Evolutionary conservation across 92 coral and sea anemone species (phyloP), one percentile per base, ranked within the genome.

Genomic region (Bergia puertoricense): DNA sequence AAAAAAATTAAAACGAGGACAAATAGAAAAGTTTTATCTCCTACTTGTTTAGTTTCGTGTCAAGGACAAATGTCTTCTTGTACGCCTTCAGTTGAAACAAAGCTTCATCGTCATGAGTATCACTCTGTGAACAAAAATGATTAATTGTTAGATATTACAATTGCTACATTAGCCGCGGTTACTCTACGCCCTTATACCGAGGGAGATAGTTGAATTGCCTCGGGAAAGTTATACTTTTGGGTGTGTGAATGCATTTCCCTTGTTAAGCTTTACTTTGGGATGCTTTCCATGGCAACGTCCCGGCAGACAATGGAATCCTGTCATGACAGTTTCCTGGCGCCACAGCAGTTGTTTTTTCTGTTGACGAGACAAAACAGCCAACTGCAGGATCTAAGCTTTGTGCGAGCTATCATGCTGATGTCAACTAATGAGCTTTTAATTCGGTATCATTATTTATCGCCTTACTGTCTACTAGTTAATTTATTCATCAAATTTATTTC

Each of bases 11-110:
- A 13, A 2, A 10, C 2, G 16, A 10, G 2, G 59, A 54, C 14
- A 10, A 3, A 54, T 3, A 54, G 59, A 13, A 3, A 54, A 54
- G 2, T 18, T 11, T 6, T 7, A 6, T 46, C 10, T 43, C 86
- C 44, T 68, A 82, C 86, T 82, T 66, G 77, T 82, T 82, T 20
- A 44, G 76, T 41, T 67, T 82, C 20, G 86, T 82, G 23, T 82
- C 86, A 50, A 82, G 59, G 6, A 82, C 77, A 66, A 67, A 68
- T 37, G 86, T 68, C 77, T 82, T 82, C 86, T 82, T 82, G 66
- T 41, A 82, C n/a, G 77, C 86, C n/a, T 82, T 82, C 62, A 82
- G 44, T 30, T 37, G 43, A 13, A 82, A 82, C 15, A 42, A 11
- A 45, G 77, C 86, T 45, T 82, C 74, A 36, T 44, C 56, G 6